Conservation (phyloP, 2,797 vertebrate genomes). For the Sebastes kiyomatsui region DNA sequence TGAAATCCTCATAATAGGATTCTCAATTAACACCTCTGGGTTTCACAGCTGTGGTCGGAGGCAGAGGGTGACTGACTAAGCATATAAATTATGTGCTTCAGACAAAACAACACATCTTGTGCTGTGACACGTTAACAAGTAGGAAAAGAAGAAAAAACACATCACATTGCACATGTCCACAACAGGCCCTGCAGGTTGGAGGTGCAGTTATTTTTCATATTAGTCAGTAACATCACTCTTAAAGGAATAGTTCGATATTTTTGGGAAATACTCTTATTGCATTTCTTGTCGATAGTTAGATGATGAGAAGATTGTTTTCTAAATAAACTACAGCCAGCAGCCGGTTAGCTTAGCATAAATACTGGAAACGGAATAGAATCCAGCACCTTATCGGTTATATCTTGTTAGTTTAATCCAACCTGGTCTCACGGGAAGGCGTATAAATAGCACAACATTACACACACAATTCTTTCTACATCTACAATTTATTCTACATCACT, state of each 20-base stretch:
- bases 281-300: not conserved
- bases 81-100: not conserved
- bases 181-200: not conserved
- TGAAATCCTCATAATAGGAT: not conserved
- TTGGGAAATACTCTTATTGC: not conserved
- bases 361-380: not conserved
- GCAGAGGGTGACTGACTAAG: slow-evolving; percentile 24
- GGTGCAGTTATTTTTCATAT: not conserved
- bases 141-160: not conserved
- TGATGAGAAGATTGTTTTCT: not conserved
- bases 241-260: not conserved
- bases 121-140: not conserved
- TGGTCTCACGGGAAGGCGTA: too few species aligned
- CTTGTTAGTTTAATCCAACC: not conserved
- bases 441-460: too few species aligned
- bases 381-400: not conserved
- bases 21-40: slow-evolving; percentile 35
- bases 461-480: too few species aligned
- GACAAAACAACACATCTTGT: not conserved
- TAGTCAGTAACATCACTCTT: not conserved
- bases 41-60: slow-evolving; percentile 2
- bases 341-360: not conserved
- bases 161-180: not conserved
- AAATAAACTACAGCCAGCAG: not conserved
- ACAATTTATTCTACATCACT: too few species aligned